A percentile compares a stretch with the other conserved stretches of the same genome.
phyloP scores from a whole-genome alignment of 2,113 vertebrate genomes.

The Siphamia tubifer region DNA sequence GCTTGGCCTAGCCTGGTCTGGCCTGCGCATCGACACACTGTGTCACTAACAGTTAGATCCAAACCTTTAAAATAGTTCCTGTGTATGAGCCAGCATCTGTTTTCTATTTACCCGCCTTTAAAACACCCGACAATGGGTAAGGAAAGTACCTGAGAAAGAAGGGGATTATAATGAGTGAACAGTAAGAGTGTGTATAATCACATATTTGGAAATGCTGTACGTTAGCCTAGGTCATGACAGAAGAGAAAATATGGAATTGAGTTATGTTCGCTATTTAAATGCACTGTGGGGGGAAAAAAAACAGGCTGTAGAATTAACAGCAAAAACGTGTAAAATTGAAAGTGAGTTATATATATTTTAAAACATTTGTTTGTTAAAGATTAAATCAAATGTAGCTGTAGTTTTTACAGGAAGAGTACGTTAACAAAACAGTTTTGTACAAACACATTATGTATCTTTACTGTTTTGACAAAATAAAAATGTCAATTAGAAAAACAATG shows the following conservation, averaged over 20 bases:
- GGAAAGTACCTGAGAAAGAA: constrained; percentile 41
- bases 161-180: background rate
- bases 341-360: too few relatives aligned
- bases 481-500: too few relatives aligned
- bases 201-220: background rate
- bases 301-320: too few relatives aligned
- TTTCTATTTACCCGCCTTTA: constrained; percentile 65
- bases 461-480: too few relatives aligned
- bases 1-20: too few relatives aligned
- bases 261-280: constrained; percentile 2
- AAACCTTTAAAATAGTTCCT: constrained; percentile 54
- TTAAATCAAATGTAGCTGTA: too few relatives aligned
- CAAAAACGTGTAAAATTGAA: too few relatives aligned
- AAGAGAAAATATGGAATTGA: background rate
- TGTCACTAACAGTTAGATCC: constrained; percentile 63
- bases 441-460: too few relatives aligned
- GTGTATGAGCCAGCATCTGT: constrained; percentile 66
- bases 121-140: background rate
- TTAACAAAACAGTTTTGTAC: too few relatives aligned
- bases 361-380: too few relatives aligned
- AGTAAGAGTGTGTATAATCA: constrained; percentile 8
- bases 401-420: too few relatives aligned
- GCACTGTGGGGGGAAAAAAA: too few relatives aligned
- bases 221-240: constrained; percentile 2
- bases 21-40: constrained; percentile 29